These are phyloP conservation scores for Poecilia gillii DNA, from an alignment of 2,797 vertebrate species.

Conservation along the genomic window DNA sequence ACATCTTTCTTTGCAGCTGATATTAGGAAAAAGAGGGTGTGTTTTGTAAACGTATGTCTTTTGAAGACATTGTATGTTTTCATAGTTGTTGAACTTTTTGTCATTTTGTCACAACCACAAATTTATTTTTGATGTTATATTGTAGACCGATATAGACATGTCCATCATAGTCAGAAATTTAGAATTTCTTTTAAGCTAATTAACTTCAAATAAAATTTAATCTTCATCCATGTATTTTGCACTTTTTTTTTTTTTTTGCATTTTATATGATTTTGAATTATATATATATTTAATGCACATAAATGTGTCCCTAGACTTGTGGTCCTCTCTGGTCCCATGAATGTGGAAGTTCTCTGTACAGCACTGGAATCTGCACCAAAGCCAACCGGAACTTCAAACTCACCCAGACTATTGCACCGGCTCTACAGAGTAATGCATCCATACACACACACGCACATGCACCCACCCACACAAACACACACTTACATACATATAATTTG, in stretches of 20 bases:
- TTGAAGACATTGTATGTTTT: neutral
- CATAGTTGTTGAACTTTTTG: neutral
- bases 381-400: constrained; percentile 90
- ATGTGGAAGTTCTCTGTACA: constrained; percentile 95
- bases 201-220: neutral
- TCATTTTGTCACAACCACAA: neutral
- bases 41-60: neutral
- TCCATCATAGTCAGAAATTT: neutral
- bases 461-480: neutral
- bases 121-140: neutral
- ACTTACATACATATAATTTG: neutral
- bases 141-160: neutral
- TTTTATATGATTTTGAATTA: neutral
- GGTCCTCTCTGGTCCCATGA: constrained; percentile 97
- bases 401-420: constrained; percentile 88
- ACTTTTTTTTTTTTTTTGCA: neutral
- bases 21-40: neutral
- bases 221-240: neutral
- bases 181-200: neutral
- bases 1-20: neutral
- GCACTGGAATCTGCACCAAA: constrained; percentile 92
- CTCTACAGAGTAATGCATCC: constrained; percentile 87
- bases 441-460: neutral
- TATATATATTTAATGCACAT: neutral
- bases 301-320: constrained; percentile 83